Evolutionary conservation across 2,888 invertebrate genomes (phyloP), one percentile per base, ranked within the genome.

Genomic region (Ormyrus pomaceus): DNA sequence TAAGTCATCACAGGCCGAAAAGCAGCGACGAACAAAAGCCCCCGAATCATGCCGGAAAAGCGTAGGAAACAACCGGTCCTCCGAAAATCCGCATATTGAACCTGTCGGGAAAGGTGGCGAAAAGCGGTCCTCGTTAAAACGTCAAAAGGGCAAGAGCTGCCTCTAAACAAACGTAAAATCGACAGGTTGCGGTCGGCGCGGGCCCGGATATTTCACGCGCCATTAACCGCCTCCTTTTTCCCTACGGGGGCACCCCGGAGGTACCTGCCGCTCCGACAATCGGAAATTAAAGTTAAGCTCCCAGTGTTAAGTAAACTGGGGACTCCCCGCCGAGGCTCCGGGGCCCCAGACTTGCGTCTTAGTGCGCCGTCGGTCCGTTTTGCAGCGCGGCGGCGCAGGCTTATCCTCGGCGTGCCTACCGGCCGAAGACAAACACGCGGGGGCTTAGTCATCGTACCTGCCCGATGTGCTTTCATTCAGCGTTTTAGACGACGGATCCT

Each of bases 241-340:
- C 5, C 13, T n/a, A 6, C n/a, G 6, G 11, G 13, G 19, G 9
- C 59, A 13, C 45, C 6, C 8, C 34, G 48, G 8, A 13, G 11
- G 53, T 59, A 66, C 69, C 71, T 65, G 80, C 56, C 55, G 45
- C 53, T 10, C 2, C 58, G 45, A 55, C 51, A 88, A 88, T 88
- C 88, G 88, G 84, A 84, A 87, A 87, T 87, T 88, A 86, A 87
- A 87, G 86, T 83, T 84, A 84, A 86, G 83, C 84, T 83, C 83
- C 83, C 82, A 75, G 83, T 82, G 85, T 83, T 86, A 83, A 86
- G 86, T 82, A 87, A 87, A 87, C 86, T 83, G 77, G 82, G 82
- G 53, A 83, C 79, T 83, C 83, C 83, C 84, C 56, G 64, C 61
- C 68, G 82, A 56, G 73, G 77, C 82, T 68, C 34, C 34, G 34